Conservation (phyloP, 2,888 invertebrate species). For the Itoplectis maculator region DNA sequence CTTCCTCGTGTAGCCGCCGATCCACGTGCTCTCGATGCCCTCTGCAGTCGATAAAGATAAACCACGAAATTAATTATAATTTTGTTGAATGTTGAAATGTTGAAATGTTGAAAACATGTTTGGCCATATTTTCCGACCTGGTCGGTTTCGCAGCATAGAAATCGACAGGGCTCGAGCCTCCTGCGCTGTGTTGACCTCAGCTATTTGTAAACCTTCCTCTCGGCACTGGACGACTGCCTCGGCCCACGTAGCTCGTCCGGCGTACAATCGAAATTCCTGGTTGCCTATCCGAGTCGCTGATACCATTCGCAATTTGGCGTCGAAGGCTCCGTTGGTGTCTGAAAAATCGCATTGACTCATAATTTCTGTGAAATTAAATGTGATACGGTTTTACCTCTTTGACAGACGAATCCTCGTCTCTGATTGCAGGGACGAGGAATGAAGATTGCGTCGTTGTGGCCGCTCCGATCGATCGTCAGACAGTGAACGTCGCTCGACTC, state of each 20-base stretch:
- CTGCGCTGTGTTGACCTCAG: slow-evolving; percentile 62
- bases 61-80: neutral
- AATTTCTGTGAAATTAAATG: neutral
- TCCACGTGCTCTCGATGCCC: slow-evolving; percentile 75
- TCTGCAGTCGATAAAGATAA: slow-evolving; percentile 42
- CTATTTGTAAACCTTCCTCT: slow-evolving; percentile 69
- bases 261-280: slow-evolving; percentile 67
- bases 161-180: slow-evolving; percentile 66
- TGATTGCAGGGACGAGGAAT: slow-evolving; percentile 69
- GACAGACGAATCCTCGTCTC: slow-evolving; percentile 71
- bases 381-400: slow-evolving; percentile 65
- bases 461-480: slow-evolving; percentile 65
- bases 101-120: too few species aligned
- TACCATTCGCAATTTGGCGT: slow-evolving; percentile 55
- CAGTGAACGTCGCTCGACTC: slow-evolving; percentile 55
- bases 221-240: slow-evolving; percentile 71
- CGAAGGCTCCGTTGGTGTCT: slow-evolving; percentile 51
- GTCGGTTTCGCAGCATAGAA: slow-evolving; percentile 70
- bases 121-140: slow-evolving; percentile 67
- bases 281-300: slow-evolving; percentile 53
- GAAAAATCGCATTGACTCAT: neutral
- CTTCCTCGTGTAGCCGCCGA: slow-evolving; percentile 70
- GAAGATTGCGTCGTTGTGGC: slow-evolving; percentile 67
- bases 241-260: slow-evolving; percentile 68
- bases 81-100: neutral